phyloP scores from a whole-genome alignment of 1,140 invertebrate species.

The Orchestia grillus region DNA sequence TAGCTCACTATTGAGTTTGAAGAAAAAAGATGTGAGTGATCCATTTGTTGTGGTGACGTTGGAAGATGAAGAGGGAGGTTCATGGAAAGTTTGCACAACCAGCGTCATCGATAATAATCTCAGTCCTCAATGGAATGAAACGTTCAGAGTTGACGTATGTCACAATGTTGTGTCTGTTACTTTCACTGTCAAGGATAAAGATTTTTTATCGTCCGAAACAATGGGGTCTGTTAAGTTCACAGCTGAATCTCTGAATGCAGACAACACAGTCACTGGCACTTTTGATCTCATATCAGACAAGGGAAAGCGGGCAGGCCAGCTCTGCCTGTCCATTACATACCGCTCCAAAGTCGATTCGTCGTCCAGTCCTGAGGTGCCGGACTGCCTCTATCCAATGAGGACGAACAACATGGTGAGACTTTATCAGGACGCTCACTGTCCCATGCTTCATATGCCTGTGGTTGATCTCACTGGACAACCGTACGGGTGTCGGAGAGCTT shows the following conservation, averaged over 20 bases:
- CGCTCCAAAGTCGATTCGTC: slow-evolving; percentile 60
- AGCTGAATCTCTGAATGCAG: slow-evolving; percentile 54
- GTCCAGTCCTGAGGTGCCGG: slow-evolving; percentile 63
- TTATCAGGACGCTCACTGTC: slow-evolving; percentile 68
- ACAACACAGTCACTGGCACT: slow-evolving; percentile 59
- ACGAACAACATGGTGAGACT: slow-evolving; percentile 64
- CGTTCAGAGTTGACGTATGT: slow-evolving; percentile 65
- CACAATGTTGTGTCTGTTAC: slow-evolving; percentile 66
- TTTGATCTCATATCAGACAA: slow-evolving; percentile 64
- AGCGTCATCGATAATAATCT: slow-evolving; percentile 67
- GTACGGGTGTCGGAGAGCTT: slow-evolving; percentile 61
- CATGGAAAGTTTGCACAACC: slow-evolving; percentile 67
- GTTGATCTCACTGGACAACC: slow-evolving; percentile 51
- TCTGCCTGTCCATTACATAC: slow-evolving; percentile 62
- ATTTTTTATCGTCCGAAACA: slow-evolving; percentile 66
- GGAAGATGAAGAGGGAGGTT: slow-evolving; percentile 64
- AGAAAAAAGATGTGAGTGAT: slow-evolving; percentile 67
- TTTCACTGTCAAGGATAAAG: slow-evolving; percentile 66
- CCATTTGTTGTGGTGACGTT: slow-evolving; percentile 64
- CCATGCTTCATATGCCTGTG: slow-evolving; percentile 60
- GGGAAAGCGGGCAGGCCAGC: slow-evolving; percentile 62
- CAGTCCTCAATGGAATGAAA: slow-evolving; percentile 66
- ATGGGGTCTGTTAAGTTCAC: slow-evolving; percentile 65
- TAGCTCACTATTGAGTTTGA: slow-evolving; percentile 65
- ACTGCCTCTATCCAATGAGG: slow-evolving; percentile 66